Percentiles rank a stretch among this genome's conserved stretches.
phyloP scores from a whole-genome alignment of 1,140 invertebrate genomes.

The Andricus grossulariae region DNA sequence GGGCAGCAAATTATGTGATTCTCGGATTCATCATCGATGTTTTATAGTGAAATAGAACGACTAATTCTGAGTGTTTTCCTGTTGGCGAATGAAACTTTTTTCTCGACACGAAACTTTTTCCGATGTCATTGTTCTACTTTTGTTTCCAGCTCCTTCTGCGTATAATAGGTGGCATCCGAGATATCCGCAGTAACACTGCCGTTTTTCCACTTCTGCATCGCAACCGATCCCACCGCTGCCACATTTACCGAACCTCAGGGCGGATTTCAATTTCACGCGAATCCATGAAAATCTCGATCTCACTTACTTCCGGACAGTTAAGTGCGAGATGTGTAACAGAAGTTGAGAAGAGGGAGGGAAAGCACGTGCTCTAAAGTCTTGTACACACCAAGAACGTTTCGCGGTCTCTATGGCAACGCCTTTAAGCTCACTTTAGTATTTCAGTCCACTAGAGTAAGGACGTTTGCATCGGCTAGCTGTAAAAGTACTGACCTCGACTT shows the following conservation, averaged over 20 bases:
- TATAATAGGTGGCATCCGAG: not conserved
- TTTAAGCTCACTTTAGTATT: slow-evolving; percentile 67
- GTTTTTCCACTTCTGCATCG: slow-evolving; percentile 7
- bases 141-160: slow-evolving; percentile 1
- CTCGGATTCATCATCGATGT: too few relatives aligned
- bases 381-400: slow-evolving; percentile 35
- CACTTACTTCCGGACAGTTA: slow-evolving; percentile 50
- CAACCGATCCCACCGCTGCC: not conserved
- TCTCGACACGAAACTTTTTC: slow-evolving; percentile 3
- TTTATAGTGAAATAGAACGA: too few relatives aligned
- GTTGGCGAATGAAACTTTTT: not conserved
- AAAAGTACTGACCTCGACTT: slow-evolving; percentile 49
- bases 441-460: slow-evolving; percentile 50
- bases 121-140: slow-evolving; percentile 3
- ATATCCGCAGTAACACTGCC: not conserved
- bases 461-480: slow-evolving; percentile 49
- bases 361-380: slow-evolving; percentile 33
- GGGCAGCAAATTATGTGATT: not conserved
- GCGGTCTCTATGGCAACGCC: slow-evolving; percentile 66
- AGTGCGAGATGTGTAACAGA: slow-evolving; percentile 45
- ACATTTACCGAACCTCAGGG: slow-evolving; percentile 21
- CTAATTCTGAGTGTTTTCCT: too few relatives aligned
- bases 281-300: slow-evolving; percentile 44
- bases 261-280: slow-evolving; percentile 37
- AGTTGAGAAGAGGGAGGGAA: slow-evolving; percentile 29